Evolutionary conservation across 2,888 invertebrate genomes (phyloP).

Genomic region (Notodonta dromedarius): DNA sequence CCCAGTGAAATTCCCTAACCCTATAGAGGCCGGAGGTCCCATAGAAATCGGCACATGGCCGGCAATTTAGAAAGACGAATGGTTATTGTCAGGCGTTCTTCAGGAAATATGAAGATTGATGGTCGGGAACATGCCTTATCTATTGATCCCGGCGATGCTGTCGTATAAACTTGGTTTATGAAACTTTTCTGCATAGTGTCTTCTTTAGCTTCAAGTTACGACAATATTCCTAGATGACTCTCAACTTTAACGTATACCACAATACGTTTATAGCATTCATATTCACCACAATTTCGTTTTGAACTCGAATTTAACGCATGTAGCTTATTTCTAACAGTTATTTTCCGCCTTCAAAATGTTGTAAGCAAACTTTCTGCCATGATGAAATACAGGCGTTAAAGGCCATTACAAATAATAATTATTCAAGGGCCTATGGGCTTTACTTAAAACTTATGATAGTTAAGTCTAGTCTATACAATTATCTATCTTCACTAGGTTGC

Average conservation of each 20-base stretch:
- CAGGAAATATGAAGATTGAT: constrained; percentile 75
- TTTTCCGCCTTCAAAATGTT: too few species aligned
- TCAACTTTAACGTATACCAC: neutral
- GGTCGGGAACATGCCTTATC: constrained; percentile 47
- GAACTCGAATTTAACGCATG: too few species aligned
- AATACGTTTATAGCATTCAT: neutral
- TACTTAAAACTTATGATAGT: too few species aligned
- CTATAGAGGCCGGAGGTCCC: constrained; percentile 21
- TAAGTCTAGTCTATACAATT: too few species aligned
- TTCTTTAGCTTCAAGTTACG: neutral
- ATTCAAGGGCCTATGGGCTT: too few species aligned
- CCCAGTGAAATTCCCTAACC: constrained; percentile 34
- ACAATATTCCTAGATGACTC: neutral
- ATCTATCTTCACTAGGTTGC: too few species aligned
- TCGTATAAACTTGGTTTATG: constrained; percentile 22
- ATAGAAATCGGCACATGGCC: constrained; percentile 54
- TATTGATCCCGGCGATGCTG: constrained; percentile 38
- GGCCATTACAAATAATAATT: too few species aligned
- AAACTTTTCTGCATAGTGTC: constrained; percentile 21
- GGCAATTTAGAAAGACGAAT: constrained; percentile 71
- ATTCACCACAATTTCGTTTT: too few species aligned
- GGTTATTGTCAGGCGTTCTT: constrained; percentile 63
- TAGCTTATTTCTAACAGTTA: too few species aligned
- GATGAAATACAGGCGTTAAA: too few species aligned
- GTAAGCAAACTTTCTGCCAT: too few species aligned